phyloP scores from a whole-genome alignment of 2,113 vertebrate genomes.

The Lepus europaeus region DNA sequence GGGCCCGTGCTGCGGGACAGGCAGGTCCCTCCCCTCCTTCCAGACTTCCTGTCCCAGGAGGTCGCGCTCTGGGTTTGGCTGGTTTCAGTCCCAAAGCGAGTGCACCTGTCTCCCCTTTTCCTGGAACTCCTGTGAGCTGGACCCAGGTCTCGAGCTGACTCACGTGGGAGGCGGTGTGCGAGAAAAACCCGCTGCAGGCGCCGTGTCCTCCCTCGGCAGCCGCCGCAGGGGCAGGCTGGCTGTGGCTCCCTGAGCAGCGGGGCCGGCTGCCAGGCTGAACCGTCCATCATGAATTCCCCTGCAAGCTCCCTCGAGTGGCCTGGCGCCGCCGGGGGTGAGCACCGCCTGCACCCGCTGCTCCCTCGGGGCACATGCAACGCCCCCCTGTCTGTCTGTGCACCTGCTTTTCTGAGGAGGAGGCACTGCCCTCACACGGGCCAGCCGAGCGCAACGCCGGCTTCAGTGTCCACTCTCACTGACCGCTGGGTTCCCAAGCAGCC shows the following conservation, averaged over 20 bases:
- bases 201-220: accelerated
- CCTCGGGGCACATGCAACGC: accelerated
- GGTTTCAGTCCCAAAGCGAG: accelerated
- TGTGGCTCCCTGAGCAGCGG: background rate
- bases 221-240: accelerated
- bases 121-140: background rate
- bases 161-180: accelerated
- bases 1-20: too few relatives aligned
- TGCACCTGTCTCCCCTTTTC: too few relatives aligned
- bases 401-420: background rate
- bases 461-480: background rate
- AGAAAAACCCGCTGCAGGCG: accelerated
- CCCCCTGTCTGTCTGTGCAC: accelerated
- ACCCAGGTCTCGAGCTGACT: accelerated
- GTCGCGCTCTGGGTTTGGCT: background rate
- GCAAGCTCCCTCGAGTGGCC: too few relatives aligned
- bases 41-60: accelerated
- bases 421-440: background rate
- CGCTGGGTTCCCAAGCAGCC: background rate
- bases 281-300: accelerated
- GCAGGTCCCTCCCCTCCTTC: too few relatives aligned
- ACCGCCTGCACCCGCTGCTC: accelerated
- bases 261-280: background rate
- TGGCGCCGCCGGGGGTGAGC: accelerated
- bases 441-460: accelerated